phyloP scores from a whole-genome alignment of 2,113 vertebrate species.

The Trematomus loennbergii region DNA sequence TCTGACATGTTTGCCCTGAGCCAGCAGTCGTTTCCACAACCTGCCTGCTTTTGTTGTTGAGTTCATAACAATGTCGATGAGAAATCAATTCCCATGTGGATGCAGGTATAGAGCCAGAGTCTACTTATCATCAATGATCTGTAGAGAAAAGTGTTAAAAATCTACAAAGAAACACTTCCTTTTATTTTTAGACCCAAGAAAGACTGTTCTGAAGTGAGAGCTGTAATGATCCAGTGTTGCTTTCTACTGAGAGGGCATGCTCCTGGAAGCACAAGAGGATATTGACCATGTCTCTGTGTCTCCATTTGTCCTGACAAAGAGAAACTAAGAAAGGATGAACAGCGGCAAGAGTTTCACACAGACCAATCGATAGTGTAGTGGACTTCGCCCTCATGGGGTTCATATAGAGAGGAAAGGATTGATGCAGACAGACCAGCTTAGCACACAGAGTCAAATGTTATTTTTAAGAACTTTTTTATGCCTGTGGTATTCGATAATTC shows the following conservation, averaged over 20 bases:
- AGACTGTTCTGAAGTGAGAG: background rate
- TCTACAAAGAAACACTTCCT: too few species aligned
- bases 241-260: constrained; percentile 7
- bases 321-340: constrained; percentile 36
- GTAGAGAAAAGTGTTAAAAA: background rate
- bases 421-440: constrained; percentile 12
- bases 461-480: background rate
- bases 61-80: constrained; percentile 12
- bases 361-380: constrained; percentile 48
- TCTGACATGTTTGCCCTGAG: background rate
- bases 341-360: constrained; percentile 26
- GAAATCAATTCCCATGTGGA: constrained; percentile 11
- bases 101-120: background rate
- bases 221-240: background rate
- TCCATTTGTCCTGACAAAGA: constrained; percentile 37
- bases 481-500: constrained; percentile 18
- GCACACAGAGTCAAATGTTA: background rate
- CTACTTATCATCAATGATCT: background rate
- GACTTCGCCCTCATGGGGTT: constrained; percentile 29
- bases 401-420: background rate
- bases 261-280: constrained; percentile 5
- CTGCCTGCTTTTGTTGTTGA: constrained; percentile 1
- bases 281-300: constrained; percentile 42
- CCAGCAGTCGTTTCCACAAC: constrained; percentile 8
- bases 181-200: background rate